phyloP scores from a whole-genome alignment of 2,888 invertebrate genomes.

The Megastigmus dorsalis region DNA sequence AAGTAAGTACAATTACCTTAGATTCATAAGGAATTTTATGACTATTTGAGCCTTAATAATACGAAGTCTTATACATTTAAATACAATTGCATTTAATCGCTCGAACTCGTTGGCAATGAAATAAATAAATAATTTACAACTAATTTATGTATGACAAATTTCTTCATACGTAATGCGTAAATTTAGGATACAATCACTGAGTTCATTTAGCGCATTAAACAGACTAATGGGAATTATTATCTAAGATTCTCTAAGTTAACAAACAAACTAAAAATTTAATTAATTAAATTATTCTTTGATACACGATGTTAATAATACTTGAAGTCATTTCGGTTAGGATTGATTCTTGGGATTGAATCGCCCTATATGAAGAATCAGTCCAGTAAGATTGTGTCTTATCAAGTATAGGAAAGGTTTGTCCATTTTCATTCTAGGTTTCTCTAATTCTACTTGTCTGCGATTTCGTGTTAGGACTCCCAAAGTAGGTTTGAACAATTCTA shows the following conservation, averaged over 20 bases:
- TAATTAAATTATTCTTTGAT: slow-evolving; percentile 56
- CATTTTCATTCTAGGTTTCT: slow-evolving; percentile 85
- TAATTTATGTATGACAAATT: slow-evolving; percentile 43
- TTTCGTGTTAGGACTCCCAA: too few species aligned
- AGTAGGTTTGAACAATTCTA: too few species aligned
- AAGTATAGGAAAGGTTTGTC: slow-evolving; percentile 93
- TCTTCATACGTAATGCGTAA: slow-evolving; percentile 22
- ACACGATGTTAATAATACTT: slow-evolving; percentile 53
- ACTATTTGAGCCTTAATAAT: slow-evolving; percentile 50
- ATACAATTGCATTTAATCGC: slow-evolving; percentile 42
- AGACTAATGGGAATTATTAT: slow-evolving; percentile 37
- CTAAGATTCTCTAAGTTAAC: slow-evolving; percentile 38
- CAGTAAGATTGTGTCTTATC: slow-evolving; percentile 93
- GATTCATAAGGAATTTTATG: slow-evolving; percentile 48
- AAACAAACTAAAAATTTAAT: slow-evolving; percentile 40
- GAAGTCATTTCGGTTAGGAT: slow-evolving; percentile 76
- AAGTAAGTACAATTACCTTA: slow-evolving; percentile 52
- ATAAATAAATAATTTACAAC: slow-evolving; percentile 54
- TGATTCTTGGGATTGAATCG: slow-evolving; percentile 89
- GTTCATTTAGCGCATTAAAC: slow-evolving; percentile 38
- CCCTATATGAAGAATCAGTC: slow-evolving; percentile 91
- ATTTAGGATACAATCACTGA: slow-evolving; percentile 41
- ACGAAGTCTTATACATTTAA: slow-evolving; percentile 49
- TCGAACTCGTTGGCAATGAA: slow-evolving; percentile 44
- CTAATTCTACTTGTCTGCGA: slow-evolving; percentile 61